Evolutionary conservation across 2,888 invertebrate genomes (phyloP), one percentile per base, ranked within the genome.

Genomic region (Alcis repandata): DNA sequence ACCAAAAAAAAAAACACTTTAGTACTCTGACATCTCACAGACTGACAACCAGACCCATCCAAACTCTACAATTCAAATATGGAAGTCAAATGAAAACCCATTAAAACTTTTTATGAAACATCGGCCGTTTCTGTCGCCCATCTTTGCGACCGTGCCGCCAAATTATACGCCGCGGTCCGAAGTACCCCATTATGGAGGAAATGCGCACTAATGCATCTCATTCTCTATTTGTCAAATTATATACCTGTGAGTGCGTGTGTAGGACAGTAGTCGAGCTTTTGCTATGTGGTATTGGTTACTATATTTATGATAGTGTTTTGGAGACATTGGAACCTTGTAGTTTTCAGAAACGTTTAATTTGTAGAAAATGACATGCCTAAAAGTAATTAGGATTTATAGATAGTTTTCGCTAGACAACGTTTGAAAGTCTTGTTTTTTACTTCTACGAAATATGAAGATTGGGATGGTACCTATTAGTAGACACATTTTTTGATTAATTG

Each of bases 181-280:
- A 82, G 89, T 88, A 85, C 85, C 85, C 86, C 82, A 92, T 91
- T 91, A 92, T 85, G 83, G 75, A 83, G 85, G 85, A 89, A 92
- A 91, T 86, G 88, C 87, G 83, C 83, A 85, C 90, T 92, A 92
- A 92, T 92, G 92, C 91, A 92, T 90, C 91, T 90, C 84, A 92
- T 92, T 92, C 90, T 91, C 89, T 91, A 92, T 90, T 92, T 92
- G 89, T 91, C 89, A 93, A 93, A 93, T 92, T 92, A 92, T 87
- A 92, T 87, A 78, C 87, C 86, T 78, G 84, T 79, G 67, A 57
- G 8, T 57, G 22, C 20, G n/a, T 7, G 38, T 66, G 52, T 17
- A 38, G 3, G 33, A 9, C 65, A 66, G 65, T 41, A 13, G 19
- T 8, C 3, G 43, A 59, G 46, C 27, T 63, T 43, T 38, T n/a